Evolutionary conservation across 2,888 invertebrate species (phyloP).

Genomic region (Drosophila buzzatii): DNA sequence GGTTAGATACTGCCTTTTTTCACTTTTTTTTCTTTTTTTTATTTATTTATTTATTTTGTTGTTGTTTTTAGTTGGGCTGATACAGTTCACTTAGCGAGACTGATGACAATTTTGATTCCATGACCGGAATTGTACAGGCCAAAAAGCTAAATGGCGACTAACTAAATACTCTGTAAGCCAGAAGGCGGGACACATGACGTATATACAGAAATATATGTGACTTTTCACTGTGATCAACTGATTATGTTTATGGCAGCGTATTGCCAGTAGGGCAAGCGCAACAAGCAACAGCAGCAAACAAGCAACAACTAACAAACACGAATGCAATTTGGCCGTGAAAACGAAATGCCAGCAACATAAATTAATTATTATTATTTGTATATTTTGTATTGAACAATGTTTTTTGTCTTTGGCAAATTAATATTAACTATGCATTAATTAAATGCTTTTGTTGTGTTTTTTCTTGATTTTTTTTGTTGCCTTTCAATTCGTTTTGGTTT

Average conservation of each 20-base stretch:
- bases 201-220: neutral
- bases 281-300: constrained; percentile 5
- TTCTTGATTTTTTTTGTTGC: constrained; percentile 18
- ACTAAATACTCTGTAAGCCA: constrained; percentile 2
- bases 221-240: constrained; percentile 13
- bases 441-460: constrained; percentile 46
- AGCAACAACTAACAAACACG: constrained; percentile 18
- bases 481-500: constrained; percentile 31
- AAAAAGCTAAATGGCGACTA: neutral
- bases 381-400: constrained; percentile 39
- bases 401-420: constrained; percentile 45
- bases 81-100: constrained; percentile 32
- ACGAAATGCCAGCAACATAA: constrained; percentile 75
- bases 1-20: constrained; percentile 3
- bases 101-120: constrained; percentile 21
- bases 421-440: constrained; percentile 63
- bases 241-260: constrained; percentile 32
- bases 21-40: neutral
- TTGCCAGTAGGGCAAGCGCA: constrained; percentile 33
- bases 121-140: constrained; percentile 2
- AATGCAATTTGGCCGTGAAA: constrained; percentile 77
- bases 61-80: constrained; percentile 12
- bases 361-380: constrained; percentile 69
- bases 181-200: neutral
- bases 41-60: neutral